These are phyloP conservation scores for Drymodes brunneopygia DNA, from an alignment of 2,113 vertebrate genomes.

Conservation along the genomic window DNA sequence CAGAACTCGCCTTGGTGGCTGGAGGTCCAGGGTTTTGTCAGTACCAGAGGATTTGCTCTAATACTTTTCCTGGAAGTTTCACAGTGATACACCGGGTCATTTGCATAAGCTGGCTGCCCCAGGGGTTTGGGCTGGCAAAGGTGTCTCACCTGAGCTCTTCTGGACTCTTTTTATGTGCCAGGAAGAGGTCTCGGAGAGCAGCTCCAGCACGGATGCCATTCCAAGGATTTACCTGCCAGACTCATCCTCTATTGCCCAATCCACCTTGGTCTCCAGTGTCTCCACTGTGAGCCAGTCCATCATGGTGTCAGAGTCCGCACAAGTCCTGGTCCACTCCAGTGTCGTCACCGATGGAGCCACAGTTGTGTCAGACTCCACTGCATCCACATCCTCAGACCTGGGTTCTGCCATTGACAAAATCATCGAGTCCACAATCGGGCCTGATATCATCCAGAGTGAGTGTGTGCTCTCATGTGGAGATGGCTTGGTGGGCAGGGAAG, in stretches of 20 bases:
- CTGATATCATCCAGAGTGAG: slow-evolving; percentile 91
- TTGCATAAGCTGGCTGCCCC: not conserved
- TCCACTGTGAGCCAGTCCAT: slow-evolving; percentile 85
- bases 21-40: not conserved
- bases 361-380: slow-evolving; percentile 85
- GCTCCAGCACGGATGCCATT: slow-evolving; percentile 83
- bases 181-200: slow-evolving; percentile 90
- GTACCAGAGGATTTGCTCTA: too few species aligned
- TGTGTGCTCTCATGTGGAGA: accelerated
- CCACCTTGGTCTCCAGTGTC: slow-evolving; percentile 83
- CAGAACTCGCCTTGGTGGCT: not conserved
- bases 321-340: slow-evolving; percentile 89
- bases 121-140: not conserved
- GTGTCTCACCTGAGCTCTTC: not conserved
- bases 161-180: not conserved
- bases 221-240: slow-evolving; percentile 88
- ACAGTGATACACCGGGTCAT: accelerated
- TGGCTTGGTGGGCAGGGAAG: not conserved
- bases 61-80: not conserved
- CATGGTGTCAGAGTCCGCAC: slow-evolving; percentile 83
- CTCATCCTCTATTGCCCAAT: slow-evolving; percentile 87
- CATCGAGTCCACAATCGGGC: slow-evolving; percentile 93
- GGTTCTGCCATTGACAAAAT: slow-evolving; percentile 95
- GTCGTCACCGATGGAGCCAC: slow-evolving; percentile 81
- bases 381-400: slow-evolving; percentile 89